phyloP scores from a whole-genome alignment of 2,888 invertebrate species.

The Andrena camellia region DNA sequence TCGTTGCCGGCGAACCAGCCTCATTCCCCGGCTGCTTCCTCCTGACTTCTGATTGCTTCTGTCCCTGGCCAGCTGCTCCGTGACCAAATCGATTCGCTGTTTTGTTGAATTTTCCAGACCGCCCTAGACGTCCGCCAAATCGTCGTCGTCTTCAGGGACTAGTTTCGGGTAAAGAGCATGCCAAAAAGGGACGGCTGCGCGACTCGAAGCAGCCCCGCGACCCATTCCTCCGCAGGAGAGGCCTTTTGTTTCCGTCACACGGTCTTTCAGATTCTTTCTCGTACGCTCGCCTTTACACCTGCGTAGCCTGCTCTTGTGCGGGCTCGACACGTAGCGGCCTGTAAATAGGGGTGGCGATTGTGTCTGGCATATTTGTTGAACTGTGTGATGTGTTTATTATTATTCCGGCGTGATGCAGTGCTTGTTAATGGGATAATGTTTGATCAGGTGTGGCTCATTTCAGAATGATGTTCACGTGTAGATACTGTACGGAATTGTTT shows the following conservation, averaged over 20 bases:
- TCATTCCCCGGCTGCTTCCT: conserved; percentile 69
- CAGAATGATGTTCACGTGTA: too few relatives aligned
- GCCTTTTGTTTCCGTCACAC: conserved; percentile 2
- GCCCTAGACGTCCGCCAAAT: conserved; percentile 42
- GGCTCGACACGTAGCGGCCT: not conserved
- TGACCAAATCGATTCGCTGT: conserved; percentile 78
- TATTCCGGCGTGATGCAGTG: too few relatives aligned
- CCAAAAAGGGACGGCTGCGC: conserved; percentile 42
- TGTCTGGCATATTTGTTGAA: too few relatives aligned
- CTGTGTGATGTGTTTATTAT: too few relatives aligned
- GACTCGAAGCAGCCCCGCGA: conserved; percentile 27
- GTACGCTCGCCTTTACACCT: too few relatives aligned
- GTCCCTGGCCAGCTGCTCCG: conserved; percentile 79
- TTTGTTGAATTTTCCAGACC: conserved; percentile 72
- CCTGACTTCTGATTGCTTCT: conserved; percentile 81
- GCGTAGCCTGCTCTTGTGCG: not conserved
- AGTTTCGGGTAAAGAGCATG: conserved; percentile 62
- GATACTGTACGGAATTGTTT: too few relatives aligned
- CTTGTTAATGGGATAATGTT: too few relatives aligned
- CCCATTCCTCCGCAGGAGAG: conserved; percentile 7
- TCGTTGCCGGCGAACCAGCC: conserved; percentile 49
- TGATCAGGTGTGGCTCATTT: too few relatives aligned
- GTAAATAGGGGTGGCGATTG: too few relatives aligned
- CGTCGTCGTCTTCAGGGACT: conserved; percentile 52
- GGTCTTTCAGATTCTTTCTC: conserved; percentile 7